Evolutionary conservation across 2,888 invertebrate genomes (phyloP).

Genomic region (Drosophila multiciliata): DNA sequence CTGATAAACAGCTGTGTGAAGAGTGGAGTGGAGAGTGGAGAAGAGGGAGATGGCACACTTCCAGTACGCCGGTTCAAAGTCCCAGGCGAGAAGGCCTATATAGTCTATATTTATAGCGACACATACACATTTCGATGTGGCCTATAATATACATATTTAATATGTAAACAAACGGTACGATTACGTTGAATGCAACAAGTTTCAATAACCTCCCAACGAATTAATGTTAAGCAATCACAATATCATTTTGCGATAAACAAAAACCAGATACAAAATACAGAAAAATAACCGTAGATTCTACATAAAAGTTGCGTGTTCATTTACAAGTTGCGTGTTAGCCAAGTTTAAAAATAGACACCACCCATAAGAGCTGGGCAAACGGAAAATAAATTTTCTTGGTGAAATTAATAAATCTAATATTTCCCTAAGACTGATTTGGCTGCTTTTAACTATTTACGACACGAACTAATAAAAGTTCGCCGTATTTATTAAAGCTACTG

Average conservation of each 20-base stretch:
- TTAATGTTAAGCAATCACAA: constrained; percentile 35
- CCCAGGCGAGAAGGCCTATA: constrained; percentile 25
- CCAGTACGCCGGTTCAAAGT: constrained; percentile 60
- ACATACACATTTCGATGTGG: constrained; percentile 19
- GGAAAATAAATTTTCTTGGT: background rate
- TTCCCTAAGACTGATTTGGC: background rate
- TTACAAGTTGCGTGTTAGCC: constrained; percentile 22
- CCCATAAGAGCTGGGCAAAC: background rate
- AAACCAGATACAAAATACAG: background rate
- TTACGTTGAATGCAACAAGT: constrained; percentile 68
- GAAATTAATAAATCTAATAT: constrained; percentile 30
- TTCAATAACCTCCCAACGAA: constrained; percentile 69
- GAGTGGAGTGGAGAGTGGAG: background rate
- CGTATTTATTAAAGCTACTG: constrained; percentile 30
- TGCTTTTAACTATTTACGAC: constrained; percentile 36
- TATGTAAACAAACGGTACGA: constrained; percentile 66
- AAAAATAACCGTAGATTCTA: constrained; percentile 5
- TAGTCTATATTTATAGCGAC: constrained; percentile 36
- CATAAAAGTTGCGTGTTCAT: constrained; percentile 23
- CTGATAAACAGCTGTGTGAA: background rate
- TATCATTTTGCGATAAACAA: constrained; percentile 58
- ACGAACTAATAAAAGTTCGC: constrained; percentile 24
- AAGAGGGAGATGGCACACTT: constrained; percentile 12
- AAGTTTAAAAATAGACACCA: constrained; percentile 8
- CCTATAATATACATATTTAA: constrained; percentile 49